Percentiles rank a stretch among this genome's conserved stretches.
Evolutionary conservation across 2,797 vertebrate genomes (phyloP).

Genomic region (Falco novaeseelandiae): DNA sequence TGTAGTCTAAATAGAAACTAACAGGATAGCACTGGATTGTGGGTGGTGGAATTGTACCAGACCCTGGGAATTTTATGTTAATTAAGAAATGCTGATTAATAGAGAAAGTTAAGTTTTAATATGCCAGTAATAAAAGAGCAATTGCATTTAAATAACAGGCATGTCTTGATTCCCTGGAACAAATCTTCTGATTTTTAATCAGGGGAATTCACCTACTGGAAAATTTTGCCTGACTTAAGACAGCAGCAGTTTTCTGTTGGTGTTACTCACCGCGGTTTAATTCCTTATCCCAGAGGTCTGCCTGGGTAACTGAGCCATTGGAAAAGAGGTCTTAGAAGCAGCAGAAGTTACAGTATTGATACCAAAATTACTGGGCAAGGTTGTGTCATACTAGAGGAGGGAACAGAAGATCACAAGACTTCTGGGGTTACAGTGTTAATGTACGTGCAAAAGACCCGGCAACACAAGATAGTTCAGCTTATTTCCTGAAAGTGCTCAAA

Average conservation of each 20-base stretch:
- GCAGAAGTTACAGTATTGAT: not conserved
- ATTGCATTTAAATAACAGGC: not conserved
- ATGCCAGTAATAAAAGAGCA: constrained; percentile 25
- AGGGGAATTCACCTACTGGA: constrained; percentile 40
- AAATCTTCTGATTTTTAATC: constrained; percentile 24
- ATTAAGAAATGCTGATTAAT: constrained; percentile 35
- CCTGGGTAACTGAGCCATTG: not conserved
- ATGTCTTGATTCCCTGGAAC: not conserved
- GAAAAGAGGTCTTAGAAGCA: not conserved
- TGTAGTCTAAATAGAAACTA: constrained; percentile 31
- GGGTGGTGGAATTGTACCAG: constrained; percentile 18
- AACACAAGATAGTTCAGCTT: not conserved
- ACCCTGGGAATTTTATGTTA: constrained; percentile 27
- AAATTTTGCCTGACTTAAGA: constrained; percentile 11
- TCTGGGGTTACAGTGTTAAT: not conserved
- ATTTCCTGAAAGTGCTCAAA: not conserved
- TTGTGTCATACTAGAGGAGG: not conserved
- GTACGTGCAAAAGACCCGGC: not conserved
- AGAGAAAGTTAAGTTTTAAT: constrained; percentile 4
- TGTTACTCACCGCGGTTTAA: not conserved
- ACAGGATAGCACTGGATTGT: not conserved
- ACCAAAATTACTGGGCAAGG: not conserved
- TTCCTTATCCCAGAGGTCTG: not conserved
- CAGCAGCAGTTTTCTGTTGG: not conserved
- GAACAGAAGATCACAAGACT: not conserved